These are phyloP conservation scores for Pristionchus japonicus DNA, from an alignment of 2,888 invertebrate species.

Conservation along the genomic window DNA sequence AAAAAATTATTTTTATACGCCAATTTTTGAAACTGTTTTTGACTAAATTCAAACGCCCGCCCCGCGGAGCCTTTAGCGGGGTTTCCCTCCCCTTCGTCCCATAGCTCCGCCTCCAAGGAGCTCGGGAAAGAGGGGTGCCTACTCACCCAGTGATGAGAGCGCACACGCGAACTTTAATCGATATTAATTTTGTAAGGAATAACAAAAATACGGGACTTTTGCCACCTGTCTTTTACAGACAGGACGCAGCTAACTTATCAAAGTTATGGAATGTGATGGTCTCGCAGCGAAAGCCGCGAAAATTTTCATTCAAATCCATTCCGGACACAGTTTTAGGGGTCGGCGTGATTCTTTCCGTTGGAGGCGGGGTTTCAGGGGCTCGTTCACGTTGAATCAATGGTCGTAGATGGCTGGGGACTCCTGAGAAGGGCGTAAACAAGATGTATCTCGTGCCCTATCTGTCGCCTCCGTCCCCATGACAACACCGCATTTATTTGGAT, in stretches of 20 bases:
- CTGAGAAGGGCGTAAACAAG: slow-evolving; percentile 39
- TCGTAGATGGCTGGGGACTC: slow-evolving; percentile 39
- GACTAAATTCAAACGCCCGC: slow-evolving; percentile 24
- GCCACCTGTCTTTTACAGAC: neutral
- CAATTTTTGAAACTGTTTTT: neutral
- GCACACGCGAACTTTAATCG: slow-evolving; percentile 5
- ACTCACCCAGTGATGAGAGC: neutral
- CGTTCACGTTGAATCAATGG: slow-evolving; percentile 42
- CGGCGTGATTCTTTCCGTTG: neutral
- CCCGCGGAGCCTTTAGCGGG: slow-evolving; percentile 28
- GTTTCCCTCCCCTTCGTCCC: neutral
- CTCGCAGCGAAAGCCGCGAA: no score
- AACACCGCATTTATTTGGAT: neutral
- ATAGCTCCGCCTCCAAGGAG: neutral
- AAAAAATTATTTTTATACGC: neutral
- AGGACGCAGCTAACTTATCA: neutral
- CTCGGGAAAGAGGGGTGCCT: neutral
- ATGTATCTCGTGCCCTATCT: slow-evolving; percentile 16
- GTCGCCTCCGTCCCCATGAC: neutral
- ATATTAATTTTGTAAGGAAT: neutral
- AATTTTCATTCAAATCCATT: no score
- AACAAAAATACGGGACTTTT: neutral
- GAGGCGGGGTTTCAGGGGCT: slow-evolving; percentile 43
- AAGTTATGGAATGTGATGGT: no score
- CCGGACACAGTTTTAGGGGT: neutral